Percentiles rank a stretch among this genome's conserved stretches.
phyloP scores from a whole-genome alignment of 2,888 invertebrate species.

The Mactromeris polynyma region DNA sequence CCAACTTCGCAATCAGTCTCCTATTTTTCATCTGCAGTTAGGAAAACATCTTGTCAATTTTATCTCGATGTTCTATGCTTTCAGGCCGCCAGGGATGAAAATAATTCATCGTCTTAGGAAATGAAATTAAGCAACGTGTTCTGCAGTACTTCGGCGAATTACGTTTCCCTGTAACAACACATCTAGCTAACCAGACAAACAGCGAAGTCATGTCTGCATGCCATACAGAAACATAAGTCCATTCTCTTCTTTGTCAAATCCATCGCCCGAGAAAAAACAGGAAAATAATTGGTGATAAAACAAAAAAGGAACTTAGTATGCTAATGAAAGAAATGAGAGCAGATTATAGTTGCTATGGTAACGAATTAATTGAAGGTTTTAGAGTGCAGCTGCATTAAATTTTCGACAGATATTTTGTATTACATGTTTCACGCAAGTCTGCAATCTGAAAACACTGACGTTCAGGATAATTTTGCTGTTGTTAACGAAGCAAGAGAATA shows the following conservation, averaged over 20 bases:
- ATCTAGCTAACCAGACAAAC: neutral
- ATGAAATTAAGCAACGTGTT: conserved; percentile 29
- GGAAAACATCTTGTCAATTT: neutral
- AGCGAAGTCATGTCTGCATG: neutral
- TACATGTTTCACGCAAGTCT: conserved; percentile 23
- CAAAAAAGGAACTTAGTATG: conserved; percentile 3
- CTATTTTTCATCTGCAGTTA: neutral
- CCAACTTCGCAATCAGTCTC: neutral
- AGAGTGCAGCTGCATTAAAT: conserved; percentile 32
- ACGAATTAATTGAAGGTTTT: conserved; percentile 31
- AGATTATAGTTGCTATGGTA: conserved; percentile 22
- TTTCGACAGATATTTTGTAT: neutral
- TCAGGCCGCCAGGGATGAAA: neutral
- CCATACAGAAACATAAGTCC: neutral
- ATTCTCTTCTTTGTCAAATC: neutral
- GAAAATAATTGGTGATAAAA: conserved; percentile 12
- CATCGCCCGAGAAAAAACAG: neutral
- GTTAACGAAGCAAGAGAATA: conserved; percentile 14
- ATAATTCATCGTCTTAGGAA: conserved; percentile 19
- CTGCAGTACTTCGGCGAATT: neutral
- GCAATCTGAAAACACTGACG: neutral
- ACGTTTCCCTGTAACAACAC: neutral
- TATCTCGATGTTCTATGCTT: neutral
- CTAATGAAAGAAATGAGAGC: conserved; percentile 26
- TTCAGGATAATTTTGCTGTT: conserved; percentile 16